phyloP scores from a whole-genome alignment of 1,140 invertebrate genomes.

The Ceratina australensis region DNA sequence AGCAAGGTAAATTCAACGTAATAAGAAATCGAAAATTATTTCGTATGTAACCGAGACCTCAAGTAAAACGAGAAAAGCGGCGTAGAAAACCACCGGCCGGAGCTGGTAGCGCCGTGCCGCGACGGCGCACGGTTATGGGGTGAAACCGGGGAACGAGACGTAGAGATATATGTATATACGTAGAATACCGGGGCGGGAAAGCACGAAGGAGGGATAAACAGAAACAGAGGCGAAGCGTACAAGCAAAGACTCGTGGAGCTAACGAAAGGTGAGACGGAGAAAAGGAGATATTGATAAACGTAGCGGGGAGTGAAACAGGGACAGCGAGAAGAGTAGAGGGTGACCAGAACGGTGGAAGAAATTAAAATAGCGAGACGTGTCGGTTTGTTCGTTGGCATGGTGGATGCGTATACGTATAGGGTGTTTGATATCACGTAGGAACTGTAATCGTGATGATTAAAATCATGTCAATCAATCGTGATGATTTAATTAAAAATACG shows the following conservation, averaged over 20 bases:
- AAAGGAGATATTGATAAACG: slow-evolving; percentile 4
- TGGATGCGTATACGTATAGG: not conserved
- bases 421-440: too few relatives aligned
- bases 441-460: too few relatives aligned
- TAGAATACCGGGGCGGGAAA: not conserved
- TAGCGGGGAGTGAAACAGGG: not conserved
- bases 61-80: not conserved
- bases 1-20: too few relatives aligned
- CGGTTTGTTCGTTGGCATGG: slow-evolving; percentile 29
- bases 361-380: slow-evolving; percentile 62
- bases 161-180: not conserved
- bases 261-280: not conserved
- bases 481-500: too few relatives aligned
- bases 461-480: too few relatives aligned
- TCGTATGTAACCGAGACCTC: too few relatives aligned
- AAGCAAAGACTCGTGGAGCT: slow-evolving; percentile 11
- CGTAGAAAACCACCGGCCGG: not conserved
- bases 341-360: slow-evolving; percentile 40
- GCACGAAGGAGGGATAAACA: slow-evolving; percentile 7
- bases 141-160: not conserved
- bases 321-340: slow-evolving; percentile 2
- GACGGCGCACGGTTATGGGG: not conserved
- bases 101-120: not conserved
- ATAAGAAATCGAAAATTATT: too few relatives aligned
- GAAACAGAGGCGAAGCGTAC: slow-evolving; percentile 18